Evolutionary conservation across 1,140 invertebrate genomes (phyloP).

Genomic region (Camponotus pennsylvanicus): DNA sequence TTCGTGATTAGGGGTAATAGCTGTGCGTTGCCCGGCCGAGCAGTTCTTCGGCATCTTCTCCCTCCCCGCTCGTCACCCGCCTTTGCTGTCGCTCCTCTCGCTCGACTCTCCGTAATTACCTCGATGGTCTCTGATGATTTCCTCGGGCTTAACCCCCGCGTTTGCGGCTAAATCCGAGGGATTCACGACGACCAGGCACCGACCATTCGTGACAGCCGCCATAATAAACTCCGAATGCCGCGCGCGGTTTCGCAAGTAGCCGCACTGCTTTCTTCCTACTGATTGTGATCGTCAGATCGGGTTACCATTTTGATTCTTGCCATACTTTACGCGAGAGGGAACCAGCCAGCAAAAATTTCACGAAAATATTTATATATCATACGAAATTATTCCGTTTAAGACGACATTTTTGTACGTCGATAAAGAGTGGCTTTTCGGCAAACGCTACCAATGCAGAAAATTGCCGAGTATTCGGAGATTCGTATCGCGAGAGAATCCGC

Average conservation of each 20-base stretch:
- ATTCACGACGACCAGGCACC: constrained; percentile 38
- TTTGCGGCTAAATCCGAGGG: constrained; percentile 41
- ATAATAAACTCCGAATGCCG: constrained; percentile 60
- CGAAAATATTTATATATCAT: not conserved
- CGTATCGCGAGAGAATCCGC: constrained; percentile 49
- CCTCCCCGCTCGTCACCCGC: not conserved
- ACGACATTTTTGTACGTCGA: not conserved
- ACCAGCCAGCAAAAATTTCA: not conserved
- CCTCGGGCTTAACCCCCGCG: constrained; percentile 47
- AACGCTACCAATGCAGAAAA: not conserved
- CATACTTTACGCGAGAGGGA: not conserved
- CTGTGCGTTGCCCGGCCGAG: constrained; percentile 55
- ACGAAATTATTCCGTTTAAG: not conserved
- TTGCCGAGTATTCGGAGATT: constrained; percentile 2
- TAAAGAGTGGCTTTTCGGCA: not conserved
- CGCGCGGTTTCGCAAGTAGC: not conserved
- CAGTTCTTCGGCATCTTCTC: constrained; percentile 59
- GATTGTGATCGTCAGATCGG: not conserved
- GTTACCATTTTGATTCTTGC: not conserved
- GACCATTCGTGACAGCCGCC: constrained; percentile 6
- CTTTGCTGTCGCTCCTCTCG: not conserved
- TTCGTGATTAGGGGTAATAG: constrained; percentile 66
- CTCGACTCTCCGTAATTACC: constrained; percentile 62
- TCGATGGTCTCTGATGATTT: constrained; percentile 49
- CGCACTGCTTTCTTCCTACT: not conserved